phyloP scores from a whole-genome alignment of 2,797 vertebrate genomes.

The Manis crassicaudata region DNA sequence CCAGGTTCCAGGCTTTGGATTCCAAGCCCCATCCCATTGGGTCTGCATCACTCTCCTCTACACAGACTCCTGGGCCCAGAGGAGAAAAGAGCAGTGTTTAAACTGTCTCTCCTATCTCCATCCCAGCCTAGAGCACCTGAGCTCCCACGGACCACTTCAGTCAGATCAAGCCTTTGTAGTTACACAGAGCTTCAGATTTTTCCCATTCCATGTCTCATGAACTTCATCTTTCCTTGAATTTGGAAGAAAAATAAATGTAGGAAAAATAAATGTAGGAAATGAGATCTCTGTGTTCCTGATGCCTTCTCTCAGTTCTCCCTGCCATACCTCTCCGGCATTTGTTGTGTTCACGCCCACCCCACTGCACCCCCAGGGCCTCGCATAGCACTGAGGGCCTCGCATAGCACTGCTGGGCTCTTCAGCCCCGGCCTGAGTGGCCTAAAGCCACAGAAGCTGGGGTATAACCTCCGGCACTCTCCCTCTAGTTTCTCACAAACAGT shows the following conservation, averaged over 20 bases:
- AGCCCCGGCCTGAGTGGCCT: neutral
- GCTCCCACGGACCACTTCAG: neutral
- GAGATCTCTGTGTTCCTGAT: neutral
- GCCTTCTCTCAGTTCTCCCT: neutral
- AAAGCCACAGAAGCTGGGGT: neutral
- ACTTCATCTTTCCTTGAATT: neutral
- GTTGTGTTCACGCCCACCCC: rapidly evolving
- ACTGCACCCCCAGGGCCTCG: neutral
- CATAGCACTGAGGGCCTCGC: neutral
- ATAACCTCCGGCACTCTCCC: neutral
- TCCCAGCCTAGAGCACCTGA: neutral
- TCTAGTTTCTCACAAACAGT: neutral
- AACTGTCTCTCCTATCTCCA: neutral
- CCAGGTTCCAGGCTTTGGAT: neutral
- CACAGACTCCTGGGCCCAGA: neutral
- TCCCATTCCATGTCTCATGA: neutral
- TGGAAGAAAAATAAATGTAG: neutral
- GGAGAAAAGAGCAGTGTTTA: neutral
- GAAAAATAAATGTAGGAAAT: neutral
- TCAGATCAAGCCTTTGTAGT: neutral
- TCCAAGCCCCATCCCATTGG: neutral
- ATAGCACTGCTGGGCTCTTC: neutral
- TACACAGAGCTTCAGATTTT: neutral
- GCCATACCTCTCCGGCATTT: neutral
- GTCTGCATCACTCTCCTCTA: neutral